Conservation (phyloP, 2,113 vertebrate genomes). For the Labeo catla region DNA sequence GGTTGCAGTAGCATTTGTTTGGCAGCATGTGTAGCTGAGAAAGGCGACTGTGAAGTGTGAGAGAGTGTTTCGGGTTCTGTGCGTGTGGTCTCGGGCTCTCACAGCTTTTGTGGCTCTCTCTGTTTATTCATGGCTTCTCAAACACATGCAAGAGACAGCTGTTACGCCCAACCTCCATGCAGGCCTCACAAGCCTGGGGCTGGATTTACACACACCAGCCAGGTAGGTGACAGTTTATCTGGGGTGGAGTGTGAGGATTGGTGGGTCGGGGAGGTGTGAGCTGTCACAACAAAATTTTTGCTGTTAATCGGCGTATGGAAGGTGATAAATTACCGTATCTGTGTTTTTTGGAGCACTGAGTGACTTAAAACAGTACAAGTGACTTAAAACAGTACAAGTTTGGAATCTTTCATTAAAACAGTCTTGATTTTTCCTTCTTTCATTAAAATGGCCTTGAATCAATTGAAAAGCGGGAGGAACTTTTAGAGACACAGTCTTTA, state of each 20-base stretch:
- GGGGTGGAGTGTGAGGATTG: constrained; percentile 16
- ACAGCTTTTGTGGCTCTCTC: constrained; percentile 50
- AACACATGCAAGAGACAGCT: constrained; percentile 60
- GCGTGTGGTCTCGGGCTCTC: constrained; percentile 53
- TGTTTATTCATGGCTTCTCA: constrained; percentile 57
- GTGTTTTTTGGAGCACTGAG: not conserved
- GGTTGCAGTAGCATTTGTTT: constrained; percentile 57
- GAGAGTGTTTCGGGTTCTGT: constrained; percentile 38
- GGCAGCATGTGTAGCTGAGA: constrained; percentile 24
- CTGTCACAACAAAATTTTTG: not conserved
- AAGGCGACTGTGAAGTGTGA: constrained; percentile 34
- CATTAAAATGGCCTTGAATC: not conserved
- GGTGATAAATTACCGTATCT: not conserved
- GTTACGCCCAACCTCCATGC: constrained; percentile 39
- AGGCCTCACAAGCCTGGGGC: constrained; percentile 40
- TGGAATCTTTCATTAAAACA: constrained; percentile 6
- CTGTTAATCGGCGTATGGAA: not conserved
- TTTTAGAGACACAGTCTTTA: not conserved
- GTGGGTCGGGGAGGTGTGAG: constrained; percentile 2
- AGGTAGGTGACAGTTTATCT: not conserved
- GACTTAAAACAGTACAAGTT: not conserved
- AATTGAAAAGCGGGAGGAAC: not conserved
- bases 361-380: not conserved
- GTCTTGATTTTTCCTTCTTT: not conserved
- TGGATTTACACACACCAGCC: constrained; percentile 42